Evolutionary conservation across 2,888 invertebrate genomes (phyloP), one percentile per base, ranked within the genome.

Genomic region (Nephrotoma flavescens): DNA sequence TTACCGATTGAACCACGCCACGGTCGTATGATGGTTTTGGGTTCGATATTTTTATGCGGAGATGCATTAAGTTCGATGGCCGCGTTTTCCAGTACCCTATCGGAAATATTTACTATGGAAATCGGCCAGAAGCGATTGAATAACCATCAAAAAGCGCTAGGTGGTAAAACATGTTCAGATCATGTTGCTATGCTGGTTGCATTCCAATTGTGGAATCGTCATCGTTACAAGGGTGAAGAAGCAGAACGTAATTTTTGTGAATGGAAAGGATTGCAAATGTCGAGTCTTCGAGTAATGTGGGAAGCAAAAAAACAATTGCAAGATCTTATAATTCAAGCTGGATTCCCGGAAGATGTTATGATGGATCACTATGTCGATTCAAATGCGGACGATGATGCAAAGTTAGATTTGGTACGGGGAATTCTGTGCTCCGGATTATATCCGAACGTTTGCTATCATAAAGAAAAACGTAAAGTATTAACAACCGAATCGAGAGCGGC

Each of bases 1-100:
- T 91, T 99, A 88, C 99, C 99, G 0, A 96, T 99, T 91, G 99
- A 99, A 90, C 99, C 99, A 0, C 94, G 98, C 0, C 93, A 99
- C 6, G 99, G 99, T 19, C 99, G 98, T 92, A 98, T 98, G 97
- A 95, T 98, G 94, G 96, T 99, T 45, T 93, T 99, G 9, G 98
- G 98, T n/a, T 95, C 96, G 88, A 95, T 98, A 87, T 95, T 99
- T 89, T 95, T 96, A 88, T 95, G 96, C 88, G 98, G 97, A 0
- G 98, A 98, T 90, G 96, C 98, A 0, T 92, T 98, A 86, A 96
- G 97, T 9, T 97, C 97, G 0, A 97, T 99, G 94, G 98, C 99
- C 0, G 98, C 99, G 12, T 97, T 97, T 91, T 96, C 97, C 6
- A 97, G 98, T 57, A 98, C 98, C 0, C 98, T 98, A 91, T 97